Conservation (phyloP, 2,113 vertebrate genomes). For the Holacanthus passer region DNA sequence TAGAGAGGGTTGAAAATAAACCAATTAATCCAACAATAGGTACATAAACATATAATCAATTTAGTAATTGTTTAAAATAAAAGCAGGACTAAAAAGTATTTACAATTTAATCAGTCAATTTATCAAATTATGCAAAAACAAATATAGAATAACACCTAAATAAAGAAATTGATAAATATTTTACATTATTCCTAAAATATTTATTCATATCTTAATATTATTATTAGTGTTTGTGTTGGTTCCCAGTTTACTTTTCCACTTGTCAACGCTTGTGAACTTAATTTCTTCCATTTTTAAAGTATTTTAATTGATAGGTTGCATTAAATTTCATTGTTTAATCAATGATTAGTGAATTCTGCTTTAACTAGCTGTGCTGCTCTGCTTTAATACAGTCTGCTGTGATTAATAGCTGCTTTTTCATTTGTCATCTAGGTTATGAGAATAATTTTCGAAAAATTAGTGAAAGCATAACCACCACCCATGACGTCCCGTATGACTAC, state of each 20-base stretch:
- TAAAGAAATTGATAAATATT: neutral
- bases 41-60: neutral
- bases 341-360: neutral
- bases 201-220: neutral
- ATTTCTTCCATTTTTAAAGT: neutral
- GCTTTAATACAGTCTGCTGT: neutral
- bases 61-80: neutral
- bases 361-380: neutral
- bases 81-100: neutral
- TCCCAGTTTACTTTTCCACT: neutral
- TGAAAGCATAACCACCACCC: neutral
- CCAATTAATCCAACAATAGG: neutral
- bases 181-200: neutral
- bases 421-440: slow-evolving; percentile 29
- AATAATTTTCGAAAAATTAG: neutral
- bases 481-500: slow-evolving; percentile 74
- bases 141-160: neutral
- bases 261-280: neutral
- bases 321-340: neutral
- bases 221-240: neutral
- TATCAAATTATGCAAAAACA: neutral
- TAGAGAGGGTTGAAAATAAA: neutral
- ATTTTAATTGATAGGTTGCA: neutral
- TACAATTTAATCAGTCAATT: neutral
- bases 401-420: neutral